phyloP scores from a whole-genome alignment of 2,888 invertebrate genomes.

The Apamea monoglypha region DNA sequence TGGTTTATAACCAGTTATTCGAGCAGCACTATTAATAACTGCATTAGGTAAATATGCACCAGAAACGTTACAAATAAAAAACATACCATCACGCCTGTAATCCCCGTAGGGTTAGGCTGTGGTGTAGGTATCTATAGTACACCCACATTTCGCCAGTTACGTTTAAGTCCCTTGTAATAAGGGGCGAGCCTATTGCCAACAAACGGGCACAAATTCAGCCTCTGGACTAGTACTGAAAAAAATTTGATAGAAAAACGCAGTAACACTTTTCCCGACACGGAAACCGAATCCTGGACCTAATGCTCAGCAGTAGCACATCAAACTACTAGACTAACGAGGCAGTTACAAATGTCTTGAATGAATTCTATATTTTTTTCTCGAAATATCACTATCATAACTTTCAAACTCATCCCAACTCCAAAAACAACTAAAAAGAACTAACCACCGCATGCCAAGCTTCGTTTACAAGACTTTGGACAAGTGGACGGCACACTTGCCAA shows the following conservation, averaged over 20 bases:
- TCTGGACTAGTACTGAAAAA: too few relatives aligned
- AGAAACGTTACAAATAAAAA: background rate
- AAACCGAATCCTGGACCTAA: too few relatives aligned
- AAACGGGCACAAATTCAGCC: too few relatives aligned
- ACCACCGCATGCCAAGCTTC: constrained; percentile 27
- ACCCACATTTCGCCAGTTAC: too few relatives aligned
- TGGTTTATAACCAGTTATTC: background rate
- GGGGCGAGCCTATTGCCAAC: too few relatives aligned
- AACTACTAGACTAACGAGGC: background rate
- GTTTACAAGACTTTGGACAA: constrained; percentile 52
- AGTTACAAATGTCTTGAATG: background rate
- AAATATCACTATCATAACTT: background rate
- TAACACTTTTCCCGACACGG: too few relatives aligned
- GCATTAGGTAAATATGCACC: background rate
- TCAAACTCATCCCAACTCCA: background rate
- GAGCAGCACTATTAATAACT: background rate
- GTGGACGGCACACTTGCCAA: constrained; percentile 56
- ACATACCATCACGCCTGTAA: too few relatives aligned
- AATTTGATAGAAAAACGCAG: too few relatives aligned
- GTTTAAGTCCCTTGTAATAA: too few relatives aligned
- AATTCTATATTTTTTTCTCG: background rate
- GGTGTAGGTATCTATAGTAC: too few relatives aligned
- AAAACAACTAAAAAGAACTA: constrained; percentile 23
- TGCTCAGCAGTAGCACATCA: too few relatives aligned
- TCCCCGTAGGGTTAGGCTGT: too few relatives aligned